A percentile compares a stretch with the other conserved stretches of the same genome.
These are phyloP conservation scores for Empis stercorea DNA, from an alignment of 2,888 invertebrate species.

Conservation along the genomic window DNA sequence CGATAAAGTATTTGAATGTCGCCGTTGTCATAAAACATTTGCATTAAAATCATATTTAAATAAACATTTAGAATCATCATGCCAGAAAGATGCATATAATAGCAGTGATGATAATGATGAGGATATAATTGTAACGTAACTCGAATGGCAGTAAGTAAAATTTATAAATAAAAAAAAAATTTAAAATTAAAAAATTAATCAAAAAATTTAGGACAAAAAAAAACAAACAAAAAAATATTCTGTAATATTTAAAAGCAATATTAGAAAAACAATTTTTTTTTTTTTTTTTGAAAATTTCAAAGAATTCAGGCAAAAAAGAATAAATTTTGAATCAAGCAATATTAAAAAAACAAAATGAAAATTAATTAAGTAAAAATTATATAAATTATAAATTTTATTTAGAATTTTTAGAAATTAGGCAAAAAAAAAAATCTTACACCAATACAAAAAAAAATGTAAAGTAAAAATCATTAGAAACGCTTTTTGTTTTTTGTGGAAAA, in stretches of 20 bases:
- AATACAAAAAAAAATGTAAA: no score
- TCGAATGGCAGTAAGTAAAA: not conserved
- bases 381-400: no score
- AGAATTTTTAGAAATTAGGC: no score
- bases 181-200: not conserved
- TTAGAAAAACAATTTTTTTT: not conserved
- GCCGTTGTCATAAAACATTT: conserved; percentile 78
- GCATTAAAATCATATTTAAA: conserved; percentile 90
- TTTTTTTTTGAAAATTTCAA: not conserved
- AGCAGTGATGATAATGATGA: conserved; percentile 18
- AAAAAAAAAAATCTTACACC: no score
- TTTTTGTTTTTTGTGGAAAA: no score
- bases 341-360: no score
- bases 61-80: conserved; percentile 88
- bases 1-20: conserved; percentile 80
- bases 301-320: no score
- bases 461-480: no score
- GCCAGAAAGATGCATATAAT: conserved; percentile 43
- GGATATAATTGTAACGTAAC: conserved; percentile 33
- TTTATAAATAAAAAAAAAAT: not conserved
- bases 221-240: not conserved
- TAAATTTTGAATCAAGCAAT: no score
- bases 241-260: not conserved
- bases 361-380: no score
- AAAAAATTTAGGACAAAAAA: not conserved